These are phyloP conservation scores for Crypturellus undulatus DNA, from an alignment of 2,113 vertebrate species.

Conservation along the genomic window DNA sequence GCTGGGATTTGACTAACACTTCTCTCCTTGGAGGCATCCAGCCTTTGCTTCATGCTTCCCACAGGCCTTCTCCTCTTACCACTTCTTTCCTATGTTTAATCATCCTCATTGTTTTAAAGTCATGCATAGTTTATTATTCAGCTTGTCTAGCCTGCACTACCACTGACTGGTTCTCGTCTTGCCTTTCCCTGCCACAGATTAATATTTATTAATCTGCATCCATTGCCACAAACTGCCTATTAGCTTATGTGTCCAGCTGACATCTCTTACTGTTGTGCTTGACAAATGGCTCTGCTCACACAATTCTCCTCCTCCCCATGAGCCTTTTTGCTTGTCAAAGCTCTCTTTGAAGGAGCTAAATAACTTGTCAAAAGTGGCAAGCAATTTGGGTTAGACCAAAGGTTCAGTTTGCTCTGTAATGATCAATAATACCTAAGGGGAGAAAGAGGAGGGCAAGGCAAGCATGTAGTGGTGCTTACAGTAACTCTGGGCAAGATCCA, in stretches of 20 bases:
- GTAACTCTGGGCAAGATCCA: neutral
- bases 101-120: constrained; percentile 58
- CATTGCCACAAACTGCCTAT: neutral
- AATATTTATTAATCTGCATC: constrained; percentile 47
- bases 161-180: constrained; percentile 45
- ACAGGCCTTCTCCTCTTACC: constrained; percentile 17
- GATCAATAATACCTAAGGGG: fast-evolving
- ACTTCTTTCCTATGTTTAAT: constrained; percentile 56
- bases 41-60: constrained; percentile 19
- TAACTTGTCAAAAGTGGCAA: neutral
- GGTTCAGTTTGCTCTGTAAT: neutral
- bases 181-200: constrained; percentile 43
- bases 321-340: neutral
- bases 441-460: neutral
- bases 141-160: constrained; percentile 47
- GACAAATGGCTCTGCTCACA: neutral
- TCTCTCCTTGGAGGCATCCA: neutral
- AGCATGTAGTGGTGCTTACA: neutral
- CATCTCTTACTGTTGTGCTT: neutral
- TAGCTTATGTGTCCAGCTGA: neutral
- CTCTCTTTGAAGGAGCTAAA: neutral
- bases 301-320: neutral
- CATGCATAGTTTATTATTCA: constrained; percentile 28
- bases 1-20: neutral
- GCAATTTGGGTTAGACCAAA: neutral